These are phyloP conservation scores for Montifringilla adamsi DNA, from an alignment of 2,113 vertebrate genomes.

Conservation along the genomic window DNA sequence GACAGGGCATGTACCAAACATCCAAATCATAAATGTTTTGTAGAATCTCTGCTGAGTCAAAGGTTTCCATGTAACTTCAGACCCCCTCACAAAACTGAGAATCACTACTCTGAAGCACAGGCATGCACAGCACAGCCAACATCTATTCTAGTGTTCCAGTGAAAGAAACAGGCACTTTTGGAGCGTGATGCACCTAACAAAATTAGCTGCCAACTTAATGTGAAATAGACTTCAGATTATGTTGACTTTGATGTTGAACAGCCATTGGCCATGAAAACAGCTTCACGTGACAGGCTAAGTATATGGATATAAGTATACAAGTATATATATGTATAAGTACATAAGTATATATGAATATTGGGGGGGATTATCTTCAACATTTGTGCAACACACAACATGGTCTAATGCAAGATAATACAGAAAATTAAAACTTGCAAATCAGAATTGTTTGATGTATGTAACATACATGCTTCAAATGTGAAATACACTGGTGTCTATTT, in stretches of 20 bases:
- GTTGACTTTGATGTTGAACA: not conserved
- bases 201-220: not conserved
- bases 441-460: not conserved
- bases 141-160: not conserved
- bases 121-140: not conserved
- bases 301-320: not conserved
- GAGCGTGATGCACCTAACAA: not conserved
- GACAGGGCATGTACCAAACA: not conserved
- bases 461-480: not conserved
- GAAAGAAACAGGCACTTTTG: not conserved
- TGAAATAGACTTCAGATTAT: not conserved
- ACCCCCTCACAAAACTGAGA: not conserved
- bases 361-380: not conserved
- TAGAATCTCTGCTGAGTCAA: not conserved
- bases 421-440: not conserved
- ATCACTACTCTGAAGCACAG: not conserved
- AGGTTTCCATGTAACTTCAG: not conserved
- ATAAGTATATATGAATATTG: not conserved
- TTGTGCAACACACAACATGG: not conserved
- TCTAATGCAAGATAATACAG: not conserved
- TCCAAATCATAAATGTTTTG: not conserved
- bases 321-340: not conserved
- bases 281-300: not conserved
- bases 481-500: not conserved
- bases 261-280: not conserved